A percentile compares a stretch with the other conserved stretches of the same genome.
phyloP scores from a whole-genome alignment of 2,113 vertebrate genomes.

The Cyanoderma ruficeps region DNA sequence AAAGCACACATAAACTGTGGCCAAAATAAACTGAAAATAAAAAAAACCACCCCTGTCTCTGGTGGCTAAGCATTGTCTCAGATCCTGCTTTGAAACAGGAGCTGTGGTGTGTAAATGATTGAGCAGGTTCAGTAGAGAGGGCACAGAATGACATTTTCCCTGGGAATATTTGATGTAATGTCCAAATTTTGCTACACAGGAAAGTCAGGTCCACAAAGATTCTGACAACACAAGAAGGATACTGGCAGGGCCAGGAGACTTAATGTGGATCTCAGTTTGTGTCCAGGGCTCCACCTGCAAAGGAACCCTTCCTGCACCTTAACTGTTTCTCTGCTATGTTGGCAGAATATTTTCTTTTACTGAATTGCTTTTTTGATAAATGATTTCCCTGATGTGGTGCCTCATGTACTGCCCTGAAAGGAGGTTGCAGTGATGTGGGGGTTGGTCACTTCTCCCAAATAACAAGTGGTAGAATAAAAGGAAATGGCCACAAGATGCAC shows the following conservation, averaged over 20 bases:
- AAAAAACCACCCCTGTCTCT: not conserved
- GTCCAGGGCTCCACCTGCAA: not conserved
- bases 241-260: not conserved
- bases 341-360: not conserved
- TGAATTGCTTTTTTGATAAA: not conserved
- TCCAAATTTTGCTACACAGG: not conserved
- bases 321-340: not conserved
- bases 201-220: not conserved
- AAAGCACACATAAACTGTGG: not conserved
- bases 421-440: not conserved
- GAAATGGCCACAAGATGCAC: not conserved
- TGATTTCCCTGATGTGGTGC: not conserved
- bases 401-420: not conserved
- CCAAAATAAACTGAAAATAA: slow-evolving; percentile 24
- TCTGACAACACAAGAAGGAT: not conserved
- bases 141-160: not conserved
- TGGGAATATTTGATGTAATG: not conserved
- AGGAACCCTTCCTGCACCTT: not conserved
- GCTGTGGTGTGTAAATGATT: not conserved
- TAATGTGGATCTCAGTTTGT: not conserved
- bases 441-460: not conserved
- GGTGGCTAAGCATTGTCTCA: not conserved
- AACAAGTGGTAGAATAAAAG: not conserved
- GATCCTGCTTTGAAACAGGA: not conserved
- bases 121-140: not conserved